phyloP scores from a whole-genome alignment of 2,797 vertebrate species.

The Takifugu rubripes region DNA sequence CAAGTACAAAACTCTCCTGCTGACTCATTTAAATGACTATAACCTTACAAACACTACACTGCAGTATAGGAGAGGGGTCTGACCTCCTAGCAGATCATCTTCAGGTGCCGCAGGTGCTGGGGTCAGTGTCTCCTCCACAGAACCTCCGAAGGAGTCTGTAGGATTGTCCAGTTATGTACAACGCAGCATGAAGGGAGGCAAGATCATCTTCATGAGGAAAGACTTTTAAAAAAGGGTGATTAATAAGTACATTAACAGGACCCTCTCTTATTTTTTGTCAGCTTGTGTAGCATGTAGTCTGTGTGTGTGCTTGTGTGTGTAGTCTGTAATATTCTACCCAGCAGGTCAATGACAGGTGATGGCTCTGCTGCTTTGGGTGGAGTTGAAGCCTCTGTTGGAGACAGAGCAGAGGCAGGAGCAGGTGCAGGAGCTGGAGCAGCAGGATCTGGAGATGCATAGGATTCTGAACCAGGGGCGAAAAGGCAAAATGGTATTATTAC shows the following conservation, averaged over 20 bases:
- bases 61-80: constrained; percentile 1
- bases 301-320: no score
- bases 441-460: constrained; percentile 75
- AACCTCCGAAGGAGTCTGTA: constrained; percentile 87
- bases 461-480: constrained; percentile 67
- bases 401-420: constrained; percentile 50
- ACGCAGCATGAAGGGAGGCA: constrained; percentile 63
- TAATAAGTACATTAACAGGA: no score
- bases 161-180: constrained; percentile 59
- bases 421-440: constrained; percentile 68
- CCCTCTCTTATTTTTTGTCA: no score
- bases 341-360: constrained; percentile 90
- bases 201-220: constrained; percentile 7
- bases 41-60: no score
- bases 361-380: constrained; percentile 86
- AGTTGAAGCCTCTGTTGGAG: constrained; percentile 77
- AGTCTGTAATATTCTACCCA: constrained; percentile 77
- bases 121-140: constrained; percentile 79
- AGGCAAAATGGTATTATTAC: no score
- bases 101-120: constrained; percentile 80
- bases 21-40: no score
- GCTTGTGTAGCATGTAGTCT: no score
- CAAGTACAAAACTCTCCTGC: no score
- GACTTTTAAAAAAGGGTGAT: neutral
- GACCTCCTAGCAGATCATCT: constrained; percentile 92